Evolutionary conservation across 2,888 invertebrate genomes (phyloP).

Genomic region (Acrobasis suavella): DNA sequence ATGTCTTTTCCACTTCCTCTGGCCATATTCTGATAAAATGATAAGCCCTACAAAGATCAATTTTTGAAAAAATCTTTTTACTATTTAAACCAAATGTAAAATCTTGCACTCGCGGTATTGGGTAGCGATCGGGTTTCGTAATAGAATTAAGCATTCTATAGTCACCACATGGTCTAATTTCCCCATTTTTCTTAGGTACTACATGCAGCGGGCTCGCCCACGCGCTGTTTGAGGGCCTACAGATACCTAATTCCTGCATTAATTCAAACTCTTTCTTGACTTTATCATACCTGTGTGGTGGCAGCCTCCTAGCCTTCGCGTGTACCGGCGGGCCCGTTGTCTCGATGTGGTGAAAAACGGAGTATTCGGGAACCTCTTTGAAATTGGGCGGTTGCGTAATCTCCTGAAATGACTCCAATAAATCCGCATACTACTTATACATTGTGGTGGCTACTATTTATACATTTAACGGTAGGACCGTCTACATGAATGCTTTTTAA

Average conservation of each 20-base stretch:
- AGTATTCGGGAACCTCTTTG: constrained; percentile 29
- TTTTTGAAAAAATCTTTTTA: constrained; percentile 26
- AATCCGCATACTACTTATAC: background rate
- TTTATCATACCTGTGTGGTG: constrained; percentile 42
- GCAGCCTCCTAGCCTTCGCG: constrained; percentile 44
- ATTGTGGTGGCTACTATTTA: background rate
- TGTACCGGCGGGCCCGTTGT: constrained; percentile 48
- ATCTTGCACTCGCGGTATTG: constrained; percentile 32
- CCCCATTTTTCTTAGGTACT: constrained; percentile 37
- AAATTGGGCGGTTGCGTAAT: constrained; percentile 34
- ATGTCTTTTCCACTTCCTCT: constrained; percentile 25
- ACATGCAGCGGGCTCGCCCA: too few species aligned
- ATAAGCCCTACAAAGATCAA: constrained; percentile 28
- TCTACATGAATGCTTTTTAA: background rate
- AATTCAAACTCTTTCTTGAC: constrained; percentile 45
- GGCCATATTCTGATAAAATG: constrained; percentile 11
- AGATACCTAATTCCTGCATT: constrained; percentile 53
- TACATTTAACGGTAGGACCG: background rate
- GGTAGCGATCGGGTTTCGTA: constrained; percentile 48
- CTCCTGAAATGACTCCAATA: constrained; percentile 30
- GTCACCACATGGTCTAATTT: constrained; percentile 49
- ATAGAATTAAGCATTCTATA: constrained; percentile 49
- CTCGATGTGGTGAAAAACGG: constrained; percentile 41
- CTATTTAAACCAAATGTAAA: constrained; percentile 24
- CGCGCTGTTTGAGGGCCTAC: constrained; percentile 53